Base-by-base conservation (phyloP, 2,888 invertebrate species). In the Pemphredon lugubris region DNA sequence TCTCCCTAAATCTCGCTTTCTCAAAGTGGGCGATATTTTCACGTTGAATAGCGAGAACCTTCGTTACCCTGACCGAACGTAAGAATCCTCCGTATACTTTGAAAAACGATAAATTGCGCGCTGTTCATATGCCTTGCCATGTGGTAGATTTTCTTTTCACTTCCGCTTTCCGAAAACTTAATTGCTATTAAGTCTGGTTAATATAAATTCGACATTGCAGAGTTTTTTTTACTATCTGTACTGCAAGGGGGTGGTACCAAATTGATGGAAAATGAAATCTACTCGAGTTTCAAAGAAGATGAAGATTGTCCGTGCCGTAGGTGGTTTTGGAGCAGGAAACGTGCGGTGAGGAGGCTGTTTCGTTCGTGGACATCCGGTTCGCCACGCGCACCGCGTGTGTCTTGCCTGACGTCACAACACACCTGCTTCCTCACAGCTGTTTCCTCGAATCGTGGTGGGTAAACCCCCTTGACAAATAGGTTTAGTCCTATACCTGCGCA, bases 371-470 rank as follows among this genome's bases (percentile, higher is more conserved):
- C 83, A 83, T 85, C 84, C 83, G 84, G 85, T 79, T 73, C 70
- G 86, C 85, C 87, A 87, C 88, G 87, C 86, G 86, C 81, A 79
- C 82, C 78, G 83, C 85, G 84, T 87, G 86, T 86, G 86, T 84
- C 84, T 81, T 78, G 77, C 58, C 83, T 79, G 83, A 86, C 88
- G 87, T 88, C 88, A 88, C 79, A 73, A 75, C 82, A 80, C 89
- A 89, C 89, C 89, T 89, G 89, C 88, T 87, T 88, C 87, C 87
- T 88, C 75, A 88, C 89, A 89, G 89, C 89, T 89, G 89, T 88
- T 89, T 86, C 88, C 85, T 84, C 77, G 75, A 76, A 79, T 79
- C 83, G 78, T 77, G 79, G 82, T 61, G 44, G 73, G 40, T n/a
- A 54, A 74, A 67, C 65, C 58, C 77, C 70, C 54, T 63, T 67